These are phyloP conservation scores for Schizopygopsis malacanthus DNA, from an alignment of 2,797 vertebrate genomes.

Conservation along the genomic window DNA sequence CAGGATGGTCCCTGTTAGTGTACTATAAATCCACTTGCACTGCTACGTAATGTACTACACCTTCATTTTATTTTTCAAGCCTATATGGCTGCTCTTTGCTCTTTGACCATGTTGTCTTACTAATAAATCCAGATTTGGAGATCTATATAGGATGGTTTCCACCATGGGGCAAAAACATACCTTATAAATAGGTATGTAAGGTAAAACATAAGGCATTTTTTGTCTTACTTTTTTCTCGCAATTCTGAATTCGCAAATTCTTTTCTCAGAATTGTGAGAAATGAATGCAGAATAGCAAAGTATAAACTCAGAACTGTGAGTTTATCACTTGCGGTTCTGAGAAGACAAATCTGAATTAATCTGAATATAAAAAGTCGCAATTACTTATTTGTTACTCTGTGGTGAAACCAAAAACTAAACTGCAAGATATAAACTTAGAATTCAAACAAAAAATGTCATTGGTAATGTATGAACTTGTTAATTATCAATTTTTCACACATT, in stretches of 20 bases:
- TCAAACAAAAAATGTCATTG: too few species aligned
- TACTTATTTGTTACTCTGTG: neutral
- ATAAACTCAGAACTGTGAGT: neutral
- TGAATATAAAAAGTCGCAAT: neutral
- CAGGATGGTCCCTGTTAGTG: conserved; percentile 2
- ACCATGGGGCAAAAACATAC: neutral
- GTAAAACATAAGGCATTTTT: neutral
- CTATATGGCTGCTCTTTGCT: neutral
- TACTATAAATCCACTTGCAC: conserved; percentile 12
- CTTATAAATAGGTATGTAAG: neutral
- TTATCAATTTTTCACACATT: neutral
- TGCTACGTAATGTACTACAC: neutral
- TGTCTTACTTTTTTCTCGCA: neutral
- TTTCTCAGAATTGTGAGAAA: neutral
- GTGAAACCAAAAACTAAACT: too few species aligned
- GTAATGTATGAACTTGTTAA: neutral
- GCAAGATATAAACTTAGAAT: too few species aligned
- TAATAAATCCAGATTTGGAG: conserved; percentile 4
- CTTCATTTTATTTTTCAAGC: neutral
- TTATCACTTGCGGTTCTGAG: too few species aligned
- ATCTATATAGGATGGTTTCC: neutral
- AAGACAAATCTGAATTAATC: neutral
- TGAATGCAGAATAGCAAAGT: neutral
- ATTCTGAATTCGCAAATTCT: neutral
- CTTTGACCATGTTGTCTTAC: neutral